Conservation (phyloP, 2,888 invertebrate genomes). For the Lycophotia porphyrea region DNA sequence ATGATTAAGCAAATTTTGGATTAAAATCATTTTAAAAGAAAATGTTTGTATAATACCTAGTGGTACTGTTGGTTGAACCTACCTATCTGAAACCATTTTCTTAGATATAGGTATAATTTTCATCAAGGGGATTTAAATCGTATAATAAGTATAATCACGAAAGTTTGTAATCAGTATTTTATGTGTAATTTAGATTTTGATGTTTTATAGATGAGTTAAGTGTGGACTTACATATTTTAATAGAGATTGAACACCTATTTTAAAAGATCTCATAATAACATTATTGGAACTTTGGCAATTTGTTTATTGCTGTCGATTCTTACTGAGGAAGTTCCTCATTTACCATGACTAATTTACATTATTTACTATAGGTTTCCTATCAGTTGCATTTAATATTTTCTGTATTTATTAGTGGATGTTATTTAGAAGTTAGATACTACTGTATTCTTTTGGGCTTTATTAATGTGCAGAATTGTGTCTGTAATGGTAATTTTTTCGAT, state of each 20-base stretch:
- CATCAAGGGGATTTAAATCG: slow-evolving; percentile 39
- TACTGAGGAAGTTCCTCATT: slow-evolving; percentile 41
- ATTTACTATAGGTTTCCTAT: slow-evolving; percentile 68
- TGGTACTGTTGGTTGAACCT: slow-evolving; percentile 31
- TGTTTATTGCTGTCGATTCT: slow-evolving; percentile 42
- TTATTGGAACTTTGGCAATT: slow-evolving; percentile 32
- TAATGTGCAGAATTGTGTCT: slow-evolving; percentile 39
- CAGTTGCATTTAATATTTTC: slow-evolving; percentile 68
- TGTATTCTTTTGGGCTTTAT: slow-evolving; percentile 56
- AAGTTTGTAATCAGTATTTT: slow-evolving; percentile 69
- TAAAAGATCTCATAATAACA: slow-evolving; percentile 62
- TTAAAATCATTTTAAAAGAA: slow-evolving; percentile 38
- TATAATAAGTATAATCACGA: slow-evolving; percentile 20
- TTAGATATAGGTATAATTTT: slow-evolving; percentile 44
- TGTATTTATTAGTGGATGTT: slow-evolving; percentile 61
- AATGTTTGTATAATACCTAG: slow-evolving; percentile 57
- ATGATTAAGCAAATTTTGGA: slow-evolving; percentile 39
- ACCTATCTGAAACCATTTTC: slow-evolving; percentile 39
- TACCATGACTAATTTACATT: slow-evolving; percentile 51
- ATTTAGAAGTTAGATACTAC: slow-evolving; percentile 52
- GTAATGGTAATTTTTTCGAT: slow-evolving; percentile 26
- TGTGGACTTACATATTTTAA: slow-evolving; percentile 40
- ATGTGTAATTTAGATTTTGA: slow-evolving; percentile 62
- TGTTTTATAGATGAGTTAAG: slow-evolving; percentile 53
- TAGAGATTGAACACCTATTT: slow-evolving; percentile 55